phyloP scores from a whole-genome alignment of 2,888 invertebrate species.

The Stenolophus ochropezus region DNA sequence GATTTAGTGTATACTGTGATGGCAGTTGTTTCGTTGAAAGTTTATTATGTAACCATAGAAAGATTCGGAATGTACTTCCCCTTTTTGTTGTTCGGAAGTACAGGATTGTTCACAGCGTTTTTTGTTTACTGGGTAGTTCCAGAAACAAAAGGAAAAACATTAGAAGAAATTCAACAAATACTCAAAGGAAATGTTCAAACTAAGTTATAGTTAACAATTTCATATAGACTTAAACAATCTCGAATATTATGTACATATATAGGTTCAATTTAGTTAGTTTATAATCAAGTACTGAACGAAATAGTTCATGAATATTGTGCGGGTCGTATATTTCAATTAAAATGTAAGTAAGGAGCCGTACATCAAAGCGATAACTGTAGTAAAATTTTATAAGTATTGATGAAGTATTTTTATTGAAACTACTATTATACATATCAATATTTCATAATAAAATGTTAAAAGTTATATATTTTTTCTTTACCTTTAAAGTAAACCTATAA shows the following conservation, averaged over 20 bases:
- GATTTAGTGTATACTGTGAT: conserved; percentile 70
- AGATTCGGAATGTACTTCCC: conserved; percentile 68
- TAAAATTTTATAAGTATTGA: conserved; percentile 29
- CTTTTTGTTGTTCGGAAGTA: conserved; percentile 69
- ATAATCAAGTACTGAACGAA: background rate
- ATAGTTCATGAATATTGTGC: background rate
- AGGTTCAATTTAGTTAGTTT: background rate
- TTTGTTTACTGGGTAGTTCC: conserved; percentile 65
- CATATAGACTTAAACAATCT: background rate
- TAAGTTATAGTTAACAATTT: conserved; percentile 11
- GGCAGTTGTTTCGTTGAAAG: conserved; percentile 68
- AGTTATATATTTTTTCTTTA: background rate
- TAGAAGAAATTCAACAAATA: conserved; percentile 56
- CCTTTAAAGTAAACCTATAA: background rate
- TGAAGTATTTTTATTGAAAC: conserved; percentile 1
- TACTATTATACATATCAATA: conserved; percentile 15
- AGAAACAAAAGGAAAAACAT: conserved; percentile 55
- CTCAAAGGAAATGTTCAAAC: conserved; percentile 52
- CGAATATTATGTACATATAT: background rate
- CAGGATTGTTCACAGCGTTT: conserved; percentile 67
- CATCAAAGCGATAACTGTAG: background rate
- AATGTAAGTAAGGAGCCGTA: background rate
- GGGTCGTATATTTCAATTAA: background rate
- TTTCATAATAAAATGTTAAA: background rate
- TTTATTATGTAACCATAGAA: conserved; percentile 67